These are phyloP conservation scores for Thelaira solivaga DNA, from an alignment of 2,888 invertebrate genomes.

Conservation along the genomic window DNA sequence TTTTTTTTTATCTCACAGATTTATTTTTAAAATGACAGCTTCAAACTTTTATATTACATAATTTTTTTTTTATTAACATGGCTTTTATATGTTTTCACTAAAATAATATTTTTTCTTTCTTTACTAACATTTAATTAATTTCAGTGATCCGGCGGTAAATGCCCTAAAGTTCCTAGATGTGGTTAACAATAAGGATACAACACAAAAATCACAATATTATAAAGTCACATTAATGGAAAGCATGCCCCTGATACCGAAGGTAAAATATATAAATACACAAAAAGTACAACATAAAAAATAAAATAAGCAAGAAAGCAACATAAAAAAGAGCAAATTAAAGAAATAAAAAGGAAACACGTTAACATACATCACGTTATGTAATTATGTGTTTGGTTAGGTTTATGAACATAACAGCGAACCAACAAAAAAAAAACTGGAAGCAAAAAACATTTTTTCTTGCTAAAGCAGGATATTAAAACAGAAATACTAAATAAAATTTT, in stretches of 20 bases:
- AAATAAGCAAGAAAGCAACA: neutral
- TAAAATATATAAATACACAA: slow-evolving; percentile 76
- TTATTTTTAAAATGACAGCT: no score
- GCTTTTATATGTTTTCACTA: neutral
- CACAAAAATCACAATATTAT: slow-evolving; percentile 93
- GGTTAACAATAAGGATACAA: slow-evolving; percentile 93
- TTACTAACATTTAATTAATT: slow-evolving; percentile 35
- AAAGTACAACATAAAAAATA: slow-evolving; percentile 1
- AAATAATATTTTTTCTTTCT: neutral
- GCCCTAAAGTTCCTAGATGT: slow-evolving; percentile 95
- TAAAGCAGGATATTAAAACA: slow-evolving; percentile 56
- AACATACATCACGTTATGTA: neutral
- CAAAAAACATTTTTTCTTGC: slow-evolving; percentile 46
- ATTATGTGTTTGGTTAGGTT: neutral
- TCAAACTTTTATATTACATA: no score
- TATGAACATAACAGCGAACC: neutral
- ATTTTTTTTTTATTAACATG: neutral
- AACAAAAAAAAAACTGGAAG: slow-evolving; percentile 36
- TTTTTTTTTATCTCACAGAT: no score
- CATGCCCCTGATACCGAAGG: slow-evolving; percentile 92
- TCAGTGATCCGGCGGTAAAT: slow-evolving; percentile 91
- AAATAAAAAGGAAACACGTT: neutral
- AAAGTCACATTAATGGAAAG: slow-evolving; percentile 90
- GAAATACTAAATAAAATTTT: neutral
- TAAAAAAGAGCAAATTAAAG: neutral